Evolutionary conservation across 2,797 vertebrate species (phyloP).

Genomic region (Sebastes cheni): DNA sequence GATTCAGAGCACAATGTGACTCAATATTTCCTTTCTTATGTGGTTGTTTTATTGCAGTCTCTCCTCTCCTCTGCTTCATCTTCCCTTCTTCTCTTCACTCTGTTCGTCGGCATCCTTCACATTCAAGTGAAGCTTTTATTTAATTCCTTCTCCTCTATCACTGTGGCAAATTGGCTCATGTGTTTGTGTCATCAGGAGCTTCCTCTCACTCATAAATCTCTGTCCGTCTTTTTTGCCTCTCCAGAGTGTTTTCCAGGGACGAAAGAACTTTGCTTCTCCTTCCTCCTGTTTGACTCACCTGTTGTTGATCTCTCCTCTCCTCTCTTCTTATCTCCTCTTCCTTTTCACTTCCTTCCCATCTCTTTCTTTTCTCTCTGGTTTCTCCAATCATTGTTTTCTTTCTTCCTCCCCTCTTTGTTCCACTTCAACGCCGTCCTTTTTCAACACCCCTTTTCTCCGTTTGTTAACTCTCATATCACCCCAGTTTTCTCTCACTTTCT

Average conservation of each 20-base stretch:
- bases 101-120: background rate
- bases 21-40: too few relatives aligned
- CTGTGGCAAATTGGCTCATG: conserved; percentile 15
- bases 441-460: too few relatives aligned
- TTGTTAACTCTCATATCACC: too few relatives aligned
- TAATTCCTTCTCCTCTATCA: background rate
- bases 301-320: background rate
- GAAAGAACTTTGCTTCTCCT: background rate
- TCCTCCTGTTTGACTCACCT: background rate
- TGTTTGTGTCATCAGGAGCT: conserved; percentile 12
- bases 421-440: too few relatives aligned
- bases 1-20: too few relatives aligned
- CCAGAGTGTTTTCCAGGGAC: background rate
- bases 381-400: too few relatives aligned
- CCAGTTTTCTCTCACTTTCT: too few relatives aligned
- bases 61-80: background rate
- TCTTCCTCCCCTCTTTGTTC: too few relatives aligned
- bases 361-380: background rate
- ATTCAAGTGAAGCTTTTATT: conserved; percentile 5
- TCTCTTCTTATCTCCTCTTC: background rate
- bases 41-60: too few relatives aligned
- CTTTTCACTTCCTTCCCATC: background rate
- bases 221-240: background rate
- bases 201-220: conserved; percentile 20
- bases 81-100: background rate